Evolutionary conservation across 37 sponge, comb jelly and placozoan genomes (phyloP), one percentile per base, ranked within the genome.

Genomic region (Beroe forskalii): DNA sequence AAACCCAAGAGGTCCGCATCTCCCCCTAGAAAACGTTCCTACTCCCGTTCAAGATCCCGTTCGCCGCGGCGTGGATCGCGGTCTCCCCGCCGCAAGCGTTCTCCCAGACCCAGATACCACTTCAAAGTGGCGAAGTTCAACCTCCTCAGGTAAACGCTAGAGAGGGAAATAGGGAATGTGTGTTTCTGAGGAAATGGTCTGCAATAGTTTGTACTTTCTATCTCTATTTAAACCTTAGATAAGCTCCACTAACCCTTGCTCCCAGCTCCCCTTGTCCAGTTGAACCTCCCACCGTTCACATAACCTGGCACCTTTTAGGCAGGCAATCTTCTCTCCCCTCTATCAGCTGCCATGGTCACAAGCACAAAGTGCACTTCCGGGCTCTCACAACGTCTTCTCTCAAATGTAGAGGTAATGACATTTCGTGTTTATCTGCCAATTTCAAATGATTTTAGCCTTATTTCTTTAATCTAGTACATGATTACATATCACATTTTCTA

Each of bases 81-180:
- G 72, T 35, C 72, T 33, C 72, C 72, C 28, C 35, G 72, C 27
- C 72, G 72, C 38, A 69, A 69, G 38, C 72, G 72, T 32, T 69
- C 72, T 2, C 72, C 72, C 9, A 33, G 72, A 17, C 27, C 35
- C 38, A 1, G 72, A 69, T 69, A 69, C 38, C 19, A 27, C 72
- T 27, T 69, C 72, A 69, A 69, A 33, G 27, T 69, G 33, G 72
- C 72, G 8, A 69, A 69, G 72, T 69, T 69, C 72, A 69, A 33
- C 72, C 72, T 69, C 4, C 72, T 69, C 72, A 69, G 72, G 72
- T 69, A 63, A 63, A 24, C 17, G 17, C 60, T 55, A 55, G n/a
- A n/a, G n/a, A n/a, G n/a, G n/a, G n/a, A n/a, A n/a, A n/a, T n/a
- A n/a, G n/a, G n/a, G n/a, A n/a, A n/a, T n/a, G n/a, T n/a, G n/a